Evolutionary conservation across 2,113 vertebrate genomes (phyloP), one percentile per base, ranked within the genome.

Genomic region (Proterorhinus semilunaris): DNA sequence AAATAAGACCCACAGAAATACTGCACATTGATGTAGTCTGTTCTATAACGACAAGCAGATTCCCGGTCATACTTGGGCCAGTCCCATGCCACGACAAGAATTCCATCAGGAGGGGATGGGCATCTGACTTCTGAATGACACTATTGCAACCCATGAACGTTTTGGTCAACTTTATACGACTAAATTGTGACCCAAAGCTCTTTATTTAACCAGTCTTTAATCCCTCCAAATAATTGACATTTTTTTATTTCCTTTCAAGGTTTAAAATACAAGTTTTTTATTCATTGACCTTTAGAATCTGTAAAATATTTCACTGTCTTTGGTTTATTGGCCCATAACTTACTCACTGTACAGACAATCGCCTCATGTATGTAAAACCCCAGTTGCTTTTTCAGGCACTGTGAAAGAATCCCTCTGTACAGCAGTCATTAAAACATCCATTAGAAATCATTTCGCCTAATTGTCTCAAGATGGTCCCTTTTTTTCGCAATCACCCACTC

Each of bases 371-470:
- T 21, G 12, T 45, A 67, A 62, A 67, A 48, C 57, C 62, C 53
- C 15, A 46, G 69, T 16, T 43, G 62, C 59, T 17, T 52, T 59
- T 15, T 44, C 65, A 17, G 62, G 62, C 43, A 71, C 47, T 45
- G 58, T 65, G 49, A 63, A 63, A 83, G 76, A 58, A 65, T 64
- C 74, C 76, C 46, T 62, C 58, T 81, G 75, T 71, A 66, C 72
- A 69, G 21, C 27, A 72, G 81, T 72, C 84, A 81, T 87, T 84
- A 90, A 87, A 85, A 72, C 75, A 64, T 36, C 78, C 83, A 86
- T 90, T 91, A 91, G 83, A 75, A 87, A 84, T 86, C 82, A 84
- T 82, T 90, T 91, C 50, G 63, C 74, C 52, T 89, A 90, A 92
- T 91, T 83, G 88, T 82, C 78, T 75, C 89, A 89, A 86, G 76